phyloP scores from a whole-genome alignment of 2,113 vertebrate species.

The Eubucco bourcierii region DNA sequence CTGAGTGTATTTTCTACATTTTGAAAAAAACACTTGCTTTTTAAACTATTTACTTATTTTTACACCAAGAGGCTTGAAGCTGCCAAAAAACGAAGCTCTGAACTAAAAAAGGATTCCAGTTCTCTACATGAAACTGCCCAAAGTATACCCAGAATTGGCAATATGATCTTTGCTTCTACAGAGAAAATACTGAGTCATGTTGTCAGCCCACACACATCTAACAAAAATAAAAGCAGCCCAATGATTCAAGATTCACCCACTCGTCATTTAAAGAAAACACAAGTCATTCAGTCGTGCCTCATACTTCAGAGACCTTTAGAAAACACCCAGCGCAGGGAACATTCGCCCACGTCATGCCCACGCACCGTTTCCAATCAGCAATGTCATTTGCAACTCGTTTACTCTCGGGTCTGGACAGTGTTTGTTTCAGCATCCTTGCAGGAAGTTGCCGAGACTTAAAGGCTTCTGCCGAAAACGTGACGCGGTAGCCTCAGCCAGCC shows the following conservation, averaged over 20 bases:
- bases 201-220: conserved; percentile 73
- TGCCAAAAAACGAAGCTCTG: conserved; percentile 44
- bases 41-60: neutral
- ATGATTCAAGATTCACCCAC: conserved; percentile 76
- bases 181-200: conserved; percentile 82
- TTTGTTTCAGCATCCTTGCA: neutral
- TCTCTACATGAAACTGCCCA: conserved; percentile 59
- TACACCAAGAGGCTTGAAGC: neutral
- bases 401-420: neutral
- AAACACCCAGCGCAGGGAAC: conserved; percentile 60
- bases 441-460: neutral
- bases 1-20: neutral
- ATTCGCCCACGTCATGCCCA: conserved; percentile 45
- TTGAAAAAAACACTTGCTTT: neutral
- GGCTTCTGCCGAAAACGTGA: neutral
- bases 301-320: conserved; percentile 66
- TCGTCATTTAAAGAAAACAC: conserved; percentile 73
- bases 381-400: neutral
- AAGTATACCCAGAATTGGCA: conserved; percentile 72
- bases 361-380: neutral
- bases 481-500: neutral
- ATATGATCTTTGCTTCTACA: conserved; percentile 69
- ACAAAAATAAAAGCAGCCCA: conserved; percentile 78
- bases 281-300: conserved; percentile 69
- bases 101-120: conserved; percentile 38